Base-by-base conservation (phyloP, 2,888 invertebrate species). In the Pseudanteris insignis region DNA sequence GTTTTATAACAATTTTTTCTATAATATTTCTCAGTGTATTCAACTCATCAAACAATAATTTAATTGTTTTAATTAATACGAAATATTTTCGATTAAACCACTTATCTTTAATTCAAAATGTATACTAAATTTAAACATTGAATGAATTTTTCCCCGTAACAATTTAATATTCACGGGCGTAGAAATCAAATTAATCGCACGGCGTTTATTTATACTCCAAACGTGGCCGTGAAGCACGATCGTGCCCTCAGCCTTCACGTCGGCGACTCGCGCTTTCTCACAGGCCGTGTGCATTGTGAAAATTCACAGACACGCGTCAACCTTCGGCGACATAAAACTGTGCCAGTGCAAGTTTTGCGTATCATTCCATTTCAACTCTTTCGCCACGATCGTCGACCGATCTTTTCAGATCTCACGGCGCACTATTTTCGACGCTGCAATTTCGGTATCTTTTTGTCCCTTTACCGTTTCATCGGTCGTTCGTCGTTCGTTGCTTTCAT, bases 241-340 rank as follows among this genome's bases (percentile, higher is more conserved):
- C 48, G 53, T 54, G 58, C 54, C 63, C 63, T 63, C 58, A 54
- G 63, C 58, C 63, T 63, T 63, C 44, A 26, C 26, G 26, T 12
- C 18, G 8, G 32, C 30, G 38, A 53, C 26, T 51, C 41, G 47
- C 33, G 29, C 26, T 43, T 54, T 60, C 54, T 33, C 53, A 47
- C 37, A 48, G 28, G 41, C n/a, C 41, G 53, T 25, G 47, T 48
- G 46, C 33, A 37, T 33, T 32, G 47, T n/a, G n/a, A 10, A 37
- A 34, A 48, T 53, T 53, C 43, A 28, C 44, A 50, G 53, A 53
- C 59, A 47, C 47, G 43, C 53, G 53, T 53, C 59, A 60, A 36
- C 53, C 53, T 59, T 51, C 58, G 26, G 11, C 25, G 12, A 14
- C 3, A 44, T 51, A 59, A 59, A 59, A 55, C 41, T 40, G 47